Evolutionary conservation across 2,797 vertebrate species (phyloP).

Genomic region (Euthynnus affinis): DNA sequence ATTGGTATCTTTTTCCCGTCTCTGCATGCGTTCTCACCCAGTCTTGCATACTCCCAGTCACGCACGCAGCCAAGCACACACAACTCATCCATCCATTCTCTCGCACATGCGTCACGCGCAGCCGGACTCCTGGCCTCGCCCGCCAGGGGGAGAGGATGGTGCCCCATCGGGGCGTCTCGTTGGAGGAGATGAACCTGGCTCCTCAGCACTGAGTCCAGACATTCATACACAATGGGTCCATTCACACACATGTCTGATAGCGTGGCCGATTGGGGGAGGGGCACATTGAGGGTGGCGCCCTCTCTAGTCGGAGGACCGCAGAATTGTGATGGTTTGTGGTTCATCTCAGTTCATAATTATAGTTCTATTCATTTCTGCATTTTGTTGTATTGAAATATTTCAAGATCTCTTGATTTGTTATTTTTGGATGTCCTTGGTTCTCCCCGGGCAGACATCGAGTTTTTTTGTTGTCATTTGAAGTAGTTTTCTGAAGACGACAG

Average conservation of each 20-base stretch:
- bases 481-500: constrained; percentile 88
- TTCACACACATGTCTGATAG: constrained; percentile 93
- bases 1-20: constrained; percentile 73
- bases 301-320: constrained; percentile 90
- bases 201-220: constrained; percentile 92
- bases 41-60: constrained; percentile 84
- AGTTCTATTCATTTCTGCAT: constrained; percentile 71
- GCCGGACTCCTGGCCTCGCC: constrained; percentile 90
- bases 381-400: constrained; percentile 77
- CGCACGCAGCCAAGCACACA: constrained; percentile 87
- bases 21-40: constrained; percentile 95
- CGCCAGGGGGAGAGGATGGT: constrained; percentile 84
- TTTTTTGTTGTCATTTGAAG: constrained; percentile 81
- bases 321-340: constrained; percentile 88
- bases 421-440: constrained; percentile 86
- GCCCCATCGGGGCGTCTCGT: constrained; percentile 76
- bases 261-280: constrained; percentile 89
- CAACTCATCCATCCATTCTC: constrained; percentile 86
- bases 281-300: constrained; percentile 77
- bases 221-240: constrained; percentile 94
- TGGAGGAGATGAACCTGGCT: constrained; percentile 92
- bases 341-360: constrained; percentile 83
- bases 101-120: constrained; percentile 87
- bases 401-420: constrained; percentile 86
- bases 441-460: constrained; percentile 79